Base-by-base conservation (phyloP, 2,888 invertebrate species). In the Atethmia centrago region DNA sequence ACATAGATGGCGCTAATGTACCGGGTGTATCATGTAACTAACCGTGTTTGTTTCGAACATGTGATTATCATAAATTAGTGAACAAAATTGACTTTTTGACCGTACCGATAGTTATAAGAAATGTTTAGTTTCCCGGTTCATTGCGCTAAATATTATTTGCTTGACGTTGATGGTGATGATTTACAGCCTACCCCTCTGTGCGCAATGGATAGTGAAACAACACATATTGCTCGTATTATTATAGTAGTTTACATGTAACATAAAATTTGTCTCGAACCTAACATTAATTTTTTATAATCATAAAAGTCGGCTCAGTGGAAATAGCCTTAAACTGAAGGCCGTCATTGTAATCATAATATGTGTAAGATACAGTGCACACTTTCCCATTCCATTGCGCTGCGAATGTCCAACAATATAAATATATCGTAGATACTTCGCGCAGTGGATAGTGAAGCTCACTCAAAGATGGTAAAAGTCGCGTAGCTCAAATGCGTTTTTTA, bases 401-500 rank as follows among this genome's bases (percentile, higher is more conserved):
- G 14, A 28, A 49, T 45, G 12, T 21, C 12, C 16, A 56, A 49
- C n/a, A 56, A 47, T 42, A 12, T 45, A 4, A 45, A 14, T 25
- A 31, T 55, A 40, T n/a, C 9, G n/a, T 58, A 2, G 9, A 31
- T 25, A 25, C 7, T 51, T 12, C 31, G 31, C 47, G 49, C 49
- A 63, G 10, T 53, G 47, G 58, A 49, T n/a, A 47, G 40, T 53
- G 19, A 53, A 25, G 21, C 19, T 42, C 49, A 53, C 14, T n/a
- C 7, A 21, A 19, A 47, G n/a, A 49, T 31, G 28, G 12, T 16
- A 31, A n/a, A 16, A 28, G 69, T 63, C 55, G 28, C 59, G 47
- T 55, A 58, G 77, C 71, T 68, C 56, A 72, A 73, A 65, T 61
- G 70, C 59, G 40, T 69, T 71, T 67, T 51, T 7, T 51, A 36